Percentiles rank a stretch among this genome's conserved stretches.
These are phyloP conservation scores for Myopa testacea DNA, from an alignment of 2,888 invertebrate genomes.

Conservation along the genomic window DNA sequence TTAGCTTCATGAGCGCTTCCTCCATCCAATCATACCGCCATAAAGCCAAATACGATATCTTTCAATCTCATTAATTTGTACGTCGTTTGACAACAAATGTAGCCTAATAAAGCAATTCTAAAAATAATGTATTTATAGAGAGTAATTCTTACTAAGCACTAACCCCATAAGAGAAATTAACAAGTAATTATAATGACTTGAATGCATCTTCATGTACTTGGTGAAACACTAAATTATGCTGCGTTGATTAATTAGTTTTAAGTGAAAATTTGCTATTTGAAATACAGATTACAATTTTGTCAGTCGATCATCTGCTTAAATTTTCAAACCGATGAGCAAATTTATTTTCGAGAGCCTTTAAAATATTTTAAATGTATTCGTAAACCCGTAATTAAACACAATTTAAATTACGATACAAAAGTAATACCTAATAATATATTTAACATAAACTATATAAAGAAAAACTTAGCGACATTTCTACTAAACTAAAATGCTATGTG, in stretches of 20 bases:
- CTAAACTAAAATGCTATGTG: constrained; percentile 56
- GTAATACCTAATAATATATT: constrained; percentile 1
- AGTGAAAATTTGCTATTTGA: constrained; percentile 28
- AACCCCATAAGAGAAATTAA: background rate
- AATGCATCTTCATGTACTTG: constrained; percentile 8
- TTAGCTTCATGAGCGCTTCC: constrained; percentile 5
- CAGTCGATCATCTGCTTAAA: background rate
- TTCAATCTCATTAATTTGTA: constrained; percentile 1
- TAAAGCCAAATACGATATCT: background rate
- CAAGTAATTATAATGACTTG: constrained; percentile 14
- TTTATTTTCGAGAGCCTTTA: constrained; percentile 27
- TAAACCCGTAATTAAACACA: constrained; percentile 27
- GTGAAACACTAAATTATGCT: constrained; percentile 21
- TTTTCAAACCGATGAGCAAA: constrained; percentile 8
- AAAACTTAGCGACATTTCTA: constrained; percentile 57
- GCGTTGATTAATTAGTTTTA: background rate
- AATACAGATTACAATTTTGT: background rate
- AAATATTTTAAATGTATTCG: constrained; percentile 25
- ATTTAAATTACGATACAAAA: constrained; percentile 21
- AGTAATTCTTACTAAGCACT: constrained; percentile 11
- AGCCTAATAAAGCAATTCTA: constrained; percentile 38
- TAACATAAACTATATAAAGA: constrained; percentile 24
- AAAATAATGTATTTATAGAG: constrained; percentile 33
- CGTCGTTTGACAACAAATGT: constrained; percentile 4
- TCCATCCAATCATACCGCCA: background rate